phyloP scores from a whole-genome alignment of 2,888 invertebrate genomes.

The Toxonevra muliebris region DNA sequence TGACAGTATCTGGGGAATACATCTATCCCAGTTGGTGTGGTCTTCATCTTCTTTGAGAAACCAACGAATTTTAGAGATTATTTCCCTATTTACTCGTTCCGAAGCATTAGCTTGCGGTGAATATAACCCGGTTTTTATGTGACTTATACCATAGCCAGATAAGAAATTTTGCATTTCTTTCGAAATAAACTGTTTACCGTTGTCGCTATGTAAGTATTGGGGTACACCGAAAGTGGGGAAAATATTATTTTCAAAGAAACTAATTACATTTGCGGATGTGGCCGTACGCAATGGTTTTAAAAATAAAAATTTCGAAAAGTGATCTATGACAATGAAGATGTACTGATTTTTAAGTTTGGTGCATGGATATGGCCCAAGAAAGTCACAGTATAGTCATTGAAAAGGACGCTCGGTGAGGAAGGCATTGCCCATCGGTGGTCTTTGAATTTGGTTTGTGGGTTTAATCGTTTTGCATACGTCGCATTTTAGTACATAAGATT shows the following conservation, averaged over 20 bases:
- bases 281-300: constrained; percentile 18
- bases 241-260: constrained; percentile 32
- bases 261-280: constrained; percentile 13
- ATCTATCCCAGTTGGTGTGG: too few relatives aligned
- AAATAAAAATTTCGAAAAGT: constrained; percentile 31
- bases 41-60: too few relatives aligned
- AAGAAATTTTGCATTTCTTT: constrained; percentile 33
- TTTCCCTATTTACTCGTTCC: constrained; percentile 46
- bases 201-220: constrained; percentile 44
- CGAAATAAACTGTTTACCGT: constrained; percentile 44
- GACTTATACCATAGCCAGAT: constrained; percentile 32
- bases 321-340: constrained; percentile 14
- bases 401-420: background rate
- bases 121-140: constrained; percentile 44
- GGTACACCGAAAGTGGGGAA: constrained; percentile 47
- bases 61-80: constrained; percentile 49
- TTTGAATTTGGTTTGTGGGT: constrained; percentile 13
- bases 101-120: constrained; percentile 53
- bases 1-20: too few relatives aligned
- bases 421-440: background rate
- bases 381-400: constrained; percentile 25
- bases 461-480: constrained; percentile 25
- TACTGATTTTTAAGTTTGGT: background rate
- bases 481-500: constrained; percentile 31
- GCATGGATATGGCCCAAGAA: constrained; percentile 31